Evolutionary conservation across 2,888 invertebrate genomes (phyloP).

Genomic region (Catocala sponsa): DNA sequence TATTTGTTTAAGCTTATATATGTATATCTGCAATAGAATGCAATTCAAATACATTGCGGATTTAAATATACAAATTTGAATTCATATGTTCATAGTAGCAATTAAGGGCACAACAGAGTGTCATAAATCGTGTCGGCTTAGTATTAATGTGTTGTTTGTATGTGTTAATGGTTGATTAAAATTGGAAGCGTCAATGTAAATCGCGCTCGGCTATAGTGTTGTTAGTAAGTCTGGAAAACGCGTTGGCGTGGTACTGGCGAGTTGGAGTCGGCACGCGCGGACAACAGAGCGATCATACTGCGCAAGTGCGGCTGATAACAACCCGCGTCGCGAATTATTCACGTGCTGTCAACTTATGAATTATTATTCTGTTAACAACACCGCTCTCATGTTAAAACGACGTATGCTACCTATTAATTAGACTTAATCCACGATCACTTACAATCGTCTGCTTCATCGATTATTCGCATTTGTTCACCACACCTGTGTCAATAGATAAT

Average conservation of each 20-base stretch:
- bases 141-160: constrained; percentile 28
- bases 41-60: neutral
- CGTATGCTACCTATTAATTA: constrained; percentile 64
- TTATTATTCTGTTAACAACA: constrained; percentile 78
- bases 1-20: neutral
- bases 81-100: constrained; percentile 15
- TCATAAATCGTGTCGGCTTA: constrained; percentile 27
- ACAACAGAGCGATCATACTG: constrained; percentile 71
- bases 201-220: constrained; percentile 43
- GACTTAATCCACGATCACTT: constrained; percentile 29
- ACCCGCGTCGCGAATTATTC: constrained; percentile 79
- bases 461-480: neutral
- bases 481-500: constrained; percentile 5
- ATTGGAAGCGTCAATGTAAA: constrained; percentile 67
- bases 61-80: constrained; percentile 16
- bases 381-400: constrained; percentile 67
- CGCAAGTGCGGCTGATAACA: constrained; percentile 82
- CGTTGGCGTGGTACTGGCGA: constrained; percentile 54
- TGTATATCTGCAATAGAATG: constrained; percentile 4
- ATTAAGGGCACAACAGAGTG: constrained; percentile 26
- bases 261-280: constrained; percentile 75
- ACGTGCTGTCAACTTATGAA: constrained; percentile 84
- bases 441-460: neutral
- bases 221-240: constrained; percentile 40
- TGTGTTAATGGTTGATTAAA: constrained; percentile 40